Conservation (phyloP, 1,140 invertebrate species). For the Streblospio benedicti region DNA sequence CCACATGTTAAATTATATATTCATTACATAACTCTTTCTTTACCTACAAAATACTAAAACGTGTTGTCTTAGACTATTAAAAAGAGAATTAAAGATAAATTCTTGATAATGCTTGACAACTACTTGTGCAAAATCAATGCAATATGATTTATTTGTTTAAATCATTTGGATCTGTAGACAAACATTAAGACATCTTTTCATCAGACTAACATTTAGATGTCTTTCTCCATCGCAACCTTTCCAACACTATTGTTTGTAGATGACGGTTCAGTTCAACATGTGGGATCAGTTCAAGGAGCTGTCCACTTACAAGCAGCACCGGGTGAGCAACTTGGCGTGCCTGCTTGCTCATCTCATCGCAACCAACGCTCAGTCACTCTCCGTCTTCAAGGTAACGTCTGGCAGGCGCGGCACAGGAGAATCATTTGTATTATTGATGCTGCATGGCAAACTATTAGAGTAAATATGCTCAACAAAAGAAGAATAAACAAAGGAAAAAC, state of each 20-base stretch:
- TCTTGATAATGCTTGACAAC: not conserved
- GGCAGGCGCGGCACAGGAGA: not conserved
- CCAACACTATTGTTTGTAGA: slow-evolving; percentile 47
- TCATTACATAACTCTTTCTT: not conserved
- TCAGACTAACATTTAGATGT: not conserved
- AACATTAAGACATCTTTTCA: not conserved
- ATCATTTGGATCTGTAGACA: not conserved
- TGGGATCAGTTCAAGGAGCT: slow-evolving; percentile 90
- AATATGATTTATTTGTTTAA: not conserved
- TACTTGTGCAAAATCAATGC: not conserved
- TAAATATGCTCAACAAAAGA: no score
- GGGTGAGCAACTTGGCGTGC: slow-evolving; percentile 67
- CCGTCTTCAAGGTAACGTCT: slow-evolving; percentile 69
- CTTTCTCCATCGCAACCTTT: not conserved
- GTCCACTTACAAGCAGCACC: slow-evolving; percentile 53
- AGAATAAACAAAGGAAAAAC: no score
- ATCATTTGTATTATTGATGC: no score
- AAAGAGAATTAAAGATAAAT: not conserved
- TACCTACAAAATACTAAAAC: not conserved
- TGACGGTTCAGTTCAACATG: slow-evolving; percentile 74
- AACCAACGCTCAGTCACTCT: slow-evolving; percentile 66
- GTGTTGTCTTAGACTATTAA: not conserved
- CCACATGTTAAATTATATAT: slow-evolving; percentile 10
- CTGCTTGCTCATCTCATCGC: slow-evolving; percentile 73
- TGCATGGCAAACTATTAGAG: no score